phyloP scores from a whole-genome alignment of 2,113 vertebrate genomes.

The Pterophyllum scalare region DNA sequence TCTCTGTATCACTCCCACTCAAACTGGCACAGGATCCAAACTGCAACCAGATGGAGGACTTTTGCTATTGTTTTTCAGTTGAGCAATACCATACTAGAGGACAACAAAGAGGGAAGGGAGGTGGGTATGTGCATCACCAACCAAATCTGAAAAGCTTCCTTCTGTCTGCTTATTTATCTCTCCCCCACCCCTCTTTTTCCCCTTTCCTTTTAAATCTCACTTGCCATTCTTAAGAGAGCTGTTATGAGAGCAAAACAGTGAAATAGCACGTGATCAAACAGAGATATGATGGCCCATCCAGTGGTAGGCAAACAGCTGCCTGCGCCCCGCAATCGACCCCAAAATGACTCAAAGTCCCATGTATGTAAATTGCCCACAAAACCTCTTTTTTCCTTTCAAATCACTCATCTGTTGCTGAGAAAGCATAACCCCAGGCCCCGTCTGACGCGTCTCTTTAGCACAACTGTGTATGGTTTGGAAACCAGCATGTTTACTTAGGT shows the following conservation, averaged over 20 bases:
- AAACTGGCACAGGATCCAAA: conserved; percentile 64
- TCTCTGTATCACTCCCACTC: conserved; percentile 59
- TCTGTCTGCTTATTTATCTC: background rate
- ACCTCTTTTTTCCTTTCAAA: conserved; percentile 61
- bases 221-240: background rate
- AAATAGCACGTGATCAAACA: conserved; percentile 11
- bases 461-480: conserved; percentile 75
- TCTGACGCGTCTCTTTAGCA: conserved; percentile 62
- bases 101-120: conserved; percentile 22
- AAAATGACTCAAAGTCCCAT: conserved; percentile 52
- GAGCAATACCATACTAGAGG: conserved; percentile 39
- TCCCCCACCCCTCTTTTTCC: no score
- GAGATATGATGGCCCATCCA: conserved; percentile 21
- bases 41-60: conserved; percentile 71
- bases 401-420: conserved; percentile 75
- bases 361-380: conserved; percentile 73
- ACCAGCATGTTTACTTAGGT: conserved; percentile 73
- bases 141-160: conserved; percentile 34
- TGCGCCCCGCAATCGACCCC: conserved; percentile 45
- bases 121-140: conserved; percentile 16
- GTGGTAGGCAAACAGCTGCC: conserved; percentile 17
- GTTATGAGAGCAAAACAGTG: background rate
- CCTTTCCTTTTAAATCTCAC: background rate
- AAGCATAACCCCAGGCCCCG: conserved; percentile 62
- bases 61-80: conserved; percentile 69